Evolutionary conservation across 2,888 invertebrate species (phyloP).

Genomic region (Pseudanteris insignis): DNA sequence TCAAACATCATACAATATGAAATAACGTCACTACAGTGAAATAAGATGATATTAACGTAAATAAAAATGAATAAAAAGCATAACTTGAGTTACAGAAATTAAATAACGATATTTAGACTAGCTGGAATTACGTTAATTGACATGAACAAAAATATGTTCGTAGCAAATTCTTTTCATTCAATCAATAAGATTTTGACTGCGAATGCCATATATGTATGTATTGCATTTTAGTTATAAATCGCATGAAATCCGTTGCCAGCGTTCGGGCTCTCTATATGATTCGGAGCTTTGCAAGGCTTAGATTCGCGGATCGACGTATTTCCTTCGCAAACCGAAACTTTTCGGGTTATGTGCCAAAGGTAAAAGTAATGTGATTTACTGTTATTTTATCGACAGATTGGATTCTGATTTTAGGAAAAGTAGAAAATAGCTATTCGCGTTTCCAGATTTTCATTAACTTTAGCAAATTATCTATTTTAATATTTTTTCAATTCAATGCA

Average conservation of each 20-base stretch:
- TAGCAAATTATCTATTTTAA: no score
- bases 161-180: constrained; percentile 1
- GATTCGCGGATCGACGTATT: constrained; percentile 49
- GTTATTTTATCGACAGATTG: constrained; percentile 32
- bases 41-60: no score
- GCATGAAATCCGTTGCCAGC: constrained; percentile 38
- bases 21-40: no score
- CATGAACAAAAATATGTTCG: no score
- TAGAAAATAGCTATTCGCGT: no score
- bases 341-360: constrained; percentile 45
- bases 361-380: constrained; percentile 43
- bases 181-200: constrained; percentile 5
- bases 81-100: no score
- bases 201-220: constrained; percentile 1
- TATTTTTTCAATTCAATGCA: no score
- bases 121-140: no score
- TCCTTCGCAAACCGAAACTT: constrained; percentile 44
- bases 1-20: no score
- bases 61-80: no score
- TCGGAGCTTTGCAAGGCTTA: constrained; percentile 44
- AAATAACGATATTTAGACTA: no score
- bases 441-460: no score
- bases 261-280: constrained; percentile 24
- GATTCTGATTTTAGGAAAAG: constrained; percentile 29
- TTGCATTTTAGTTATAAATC: constrained; percentile 20